Conservation (phyloP, 1,140 invertebrate genomes). For the Drosophila carrolli region DNA sequence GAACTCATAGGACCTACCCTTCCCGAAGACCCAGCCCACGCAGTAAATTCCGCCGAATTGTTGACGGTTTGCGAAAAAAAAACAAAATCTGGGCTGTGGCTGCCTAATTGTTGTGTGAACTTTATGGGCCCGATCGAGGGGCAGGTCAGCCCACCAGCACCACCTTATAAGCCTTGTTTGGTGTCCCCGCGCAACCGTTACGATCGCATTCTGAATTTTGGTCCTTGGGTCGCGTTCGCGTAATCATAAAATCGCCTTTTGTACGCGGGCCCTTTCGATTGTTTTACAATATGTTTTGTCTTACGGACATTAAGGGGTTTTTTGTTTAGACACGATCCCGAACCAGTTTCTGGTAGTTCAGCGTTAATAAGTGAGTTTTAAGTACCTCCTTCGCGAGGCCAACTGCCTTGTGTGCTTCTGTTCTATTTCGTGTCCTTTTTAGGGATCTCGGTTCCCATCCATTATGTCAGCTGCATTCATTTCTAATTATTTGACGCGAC, state of each 20-base stretch:
- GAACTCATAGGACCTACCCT: constrained; percentile 35
- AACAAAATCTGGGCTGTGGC: constrained; percentile 63
- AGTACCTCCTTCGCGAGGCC: constrained; percentile 50
- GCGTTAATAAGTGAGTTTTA: constrained; percentile 74
- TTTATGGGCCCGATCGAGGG: constrained; percentile 54
- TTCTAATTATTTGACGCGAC: constrained; percentile 71
- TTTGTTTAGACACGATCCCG: constrained; percentile 65
- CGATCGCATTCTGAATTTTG: constrained; percentile 16
- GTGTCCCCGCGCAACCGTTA: constrained; percentile 53
- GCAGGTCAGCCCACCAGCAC: constrained; percentile 33
- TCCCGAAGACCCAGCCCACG: constrained; percentile 33
- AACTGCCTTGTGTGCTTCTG: constrained; percentile 28
- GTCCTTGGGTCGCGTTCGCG: constrained; percentile 45
- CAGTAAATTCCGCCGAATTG: constrained; percentile 60
- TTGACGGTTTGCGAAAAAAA: constrained; percentile 69
- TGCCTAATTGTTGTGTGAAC: constrained; percentile 72
- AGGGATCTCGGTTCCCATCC: constrained; percentile 29
- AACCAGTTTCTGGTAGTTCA: constrained; percentile 48
- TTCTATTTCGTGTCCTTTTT: constrained; percentile 28
- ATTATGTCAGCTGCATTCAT: constrained; percentile 68
- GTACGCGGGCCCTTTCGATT: constrained; percentile 61
- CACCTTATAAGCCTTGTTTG: constrained; percentile 55
- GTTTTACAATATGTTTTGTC: constrained; percentile 73
- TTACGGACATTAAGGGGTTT: constrained; percentile 74
- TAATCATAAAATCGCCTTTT: constrained; percentile 61